Evolutionary conservation across 2,797 vertebrate genomes (phyloP).

Genomic region (Ceyx erithaca): DNA sequence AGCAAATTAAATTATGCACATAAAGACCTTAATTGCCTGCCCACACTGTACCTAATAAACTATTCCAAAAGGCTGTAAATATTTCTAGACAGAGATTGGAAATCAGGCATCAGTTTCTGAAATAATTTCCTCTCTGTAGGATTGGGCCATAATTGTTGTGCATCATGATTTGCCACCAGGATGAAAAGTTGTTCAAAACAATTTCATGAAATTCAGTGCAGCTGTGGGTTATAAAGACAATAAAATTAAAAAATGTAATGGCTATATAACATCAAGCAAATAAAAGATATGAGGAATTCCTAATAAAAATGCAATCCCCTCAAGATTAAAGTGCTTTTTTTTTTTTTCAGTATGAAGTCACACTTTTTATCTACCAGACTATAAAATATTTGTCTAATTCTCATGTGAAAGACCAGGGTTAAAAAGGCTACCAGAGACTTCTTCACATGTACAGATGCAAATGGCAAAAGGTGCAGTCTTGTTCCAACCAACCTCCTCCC

Average conservation of each 20-base stretch:
- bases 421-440: neutral
- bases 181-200: slow-evolving; percentile 19
- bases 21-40: neutral
- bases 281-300: slow-evolving; percentile 20
- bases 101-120: neutral
- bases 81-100: neutral
- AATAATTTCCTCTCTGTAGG: neutral
- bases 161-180: neutral
- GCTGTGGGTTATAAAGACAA: slow-evolving; percentile 47
- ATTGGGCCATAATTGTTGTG: neutral
- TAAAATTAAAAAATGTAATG: slow-evolving; percentile 47
- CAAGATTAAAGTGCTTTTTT: slow-evolving; percentile 10
- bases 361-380: neutral
- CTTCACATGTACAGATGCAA: neutral
- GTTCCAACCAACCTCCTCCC: neutral
- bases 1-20: neutral
- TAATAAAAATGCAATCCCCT: slow-evolving; percentile 16
- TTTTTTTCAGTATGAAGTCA: slow-evolving; percentile 8
- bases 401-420: neutral
- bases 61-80: neutral
- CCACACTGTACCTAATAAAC: neutral
- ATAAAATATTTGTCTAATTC: neutral
- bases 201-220: slow-evolving; percentile 44
- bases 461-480: neutral
- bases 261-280: neutral